Conservation (phyloP, 92 coral and sea anemone genomes). For the Metridium senile region DNA sequence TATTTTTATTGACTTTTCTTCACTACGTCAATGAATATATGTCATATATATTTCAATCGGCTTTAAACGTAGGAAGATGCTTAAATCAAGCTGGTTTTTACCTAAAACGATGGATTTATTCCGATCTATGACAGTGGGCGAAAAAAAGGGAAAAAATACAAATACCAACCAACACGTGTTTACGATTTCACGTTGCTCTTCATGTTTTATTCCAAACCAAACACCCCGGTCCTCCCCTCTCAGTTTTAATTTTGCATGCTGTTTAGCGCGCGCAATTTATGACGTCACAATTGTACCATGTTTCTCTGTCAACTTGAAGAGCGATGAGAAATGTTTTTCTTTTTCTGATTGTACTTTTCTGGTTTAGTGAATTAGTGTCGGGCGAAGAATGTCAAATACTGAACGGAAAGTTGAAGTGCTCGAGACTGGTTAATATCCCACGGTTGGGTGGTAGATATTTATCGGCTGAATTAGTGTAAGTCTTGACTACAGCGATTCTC, state of each 20-base stretch:
- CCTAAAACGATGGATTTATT: too few species aligned
- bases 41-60: too few species aligned
- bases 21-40: too few species aligned
- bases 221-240: neutral
- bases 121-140: too few species aligned
- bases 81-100: too few species aligned
- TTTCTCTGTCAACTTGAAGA: neutral
- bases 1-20: too few species aligned
- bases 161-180: too few species aligned
- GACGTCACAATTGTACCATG: neutral
- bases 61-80: too few species aligned
- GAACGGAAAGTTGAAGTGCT: neutral
- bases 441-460: neutral
- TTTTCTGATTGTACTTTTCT: neutral
- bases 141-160: too few species aligned
- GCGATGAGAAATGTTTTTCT: neutral
- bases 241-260: neutral
- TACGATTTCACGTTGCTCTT: too few species aligned
- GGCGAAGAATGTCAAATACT: neutral
- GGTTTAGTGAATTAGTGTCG: neutral
- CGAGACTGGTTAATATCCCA: neutral
- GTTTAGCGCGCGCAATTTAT: slow-evolving; percentile 4
- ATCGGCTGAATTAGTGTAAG: neutral
- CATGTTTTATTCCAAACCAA: too few species aligned
- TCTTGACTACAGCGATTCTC: too few species aligned